Percentiles rank a stretch among this genome's conserved stretches.
phyloP scores from a whole-genome alignment of 2,113 vertebrate species.

The Mystacornis crossleyi region DNA sequence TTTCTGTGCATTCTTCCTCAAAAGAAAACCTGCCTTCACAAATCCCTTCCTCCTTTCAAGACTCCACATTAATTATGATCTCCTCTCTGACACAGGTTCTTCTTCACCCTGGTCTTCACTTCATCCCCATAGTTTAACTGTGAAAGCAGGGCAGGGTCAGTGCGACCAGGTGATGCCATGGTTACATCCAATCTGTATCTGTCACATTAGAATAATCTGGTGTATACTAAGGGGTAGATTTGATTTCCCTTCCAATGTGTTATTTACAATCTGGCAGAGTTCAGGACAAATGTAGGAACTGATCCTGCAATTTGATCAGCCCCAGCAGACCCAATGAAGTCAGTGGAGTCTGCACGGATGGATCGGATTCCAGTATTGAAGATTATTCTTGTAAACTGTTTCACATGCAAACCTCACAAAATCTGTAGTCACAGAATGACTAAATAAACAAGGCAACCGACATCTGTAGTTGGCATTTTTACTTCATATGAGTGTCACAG shows the following conservation, averaged over 20 bases:
- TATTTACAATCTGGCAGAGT: slow-evolving; percentile 26
- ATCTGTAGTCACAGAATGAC: neutral
- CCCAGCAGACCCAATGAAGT: neutral
- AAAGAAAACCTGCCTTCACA: neutral
- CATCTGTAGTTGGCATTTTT: neutral
- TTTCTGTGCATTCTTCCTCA: neutral
- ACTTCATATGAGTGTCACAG: neutral
- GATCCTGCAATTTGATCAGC: slow-evolving; percentile 29
- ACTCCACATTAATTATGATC: neutral
- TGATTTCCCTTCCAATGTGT: neutral
- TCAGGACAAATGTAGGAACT: neutral
- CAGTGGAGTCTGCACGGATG: neutral
- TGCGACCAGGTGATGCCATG: neutral
- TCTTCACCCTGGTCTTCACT: neutral
- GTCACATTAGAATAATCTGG: neutral
- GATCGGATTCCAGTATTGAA: neutral
- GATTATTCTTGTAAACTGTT: neutral
- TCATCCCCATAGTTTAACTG: neutral
- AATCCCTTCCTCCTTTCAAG: neutral
- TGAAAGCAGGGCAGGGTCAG: neutral
- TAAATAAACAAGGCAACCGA: neutral
- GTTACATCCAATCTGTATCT: neutral
- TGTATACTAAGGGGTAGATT: neutral
- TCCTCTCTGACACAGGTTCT: neutral
- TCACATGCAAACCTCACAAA: neutral